Conservation (phyloP, 2,888 invertebrate genomes). For the Cloeon dipterum region DNA sequence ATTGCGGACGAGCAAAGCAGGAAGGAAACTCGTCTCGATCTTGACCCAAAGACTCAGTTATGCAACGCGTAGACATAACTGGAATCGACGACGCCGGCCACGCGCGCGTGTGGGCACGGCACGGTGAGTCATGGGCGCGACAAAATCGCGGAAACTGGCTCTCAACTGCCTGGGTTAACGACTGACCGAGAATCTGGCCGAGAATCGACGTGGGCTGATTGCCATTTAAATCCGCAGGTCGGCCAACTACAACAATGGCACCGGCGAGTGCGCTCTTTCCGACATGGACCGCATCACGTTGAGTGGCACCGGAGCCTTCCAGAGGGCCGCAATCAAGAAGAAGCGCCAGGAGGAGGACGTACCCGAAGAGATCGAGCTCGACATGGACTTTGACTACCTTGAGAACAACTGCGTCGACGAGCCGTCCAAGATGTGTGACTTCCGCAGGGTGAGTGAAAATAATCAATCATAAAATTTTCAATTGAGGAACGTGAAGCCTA, state of each 20-base stretch:
- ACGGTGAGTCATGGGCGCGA: no score
- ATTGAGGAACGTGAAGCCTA: no score
- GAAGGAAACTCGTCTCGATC: no score
- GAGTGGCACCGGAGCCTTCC: conserved; percentile 58
- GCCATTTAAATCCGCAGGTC: conserved; percentile 44
- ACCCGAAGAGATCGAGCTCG: neutral
- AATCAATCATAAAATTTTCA: neutral
- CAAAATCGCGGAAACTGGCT: no score
- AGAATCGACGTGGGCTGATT: no score
- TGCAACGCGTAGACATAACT: no score
- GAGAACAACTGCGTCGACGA: conserved; percentile 87
- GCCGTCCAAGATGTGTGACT: conserved; percentile 83
- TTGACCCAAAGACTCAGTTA: no score
- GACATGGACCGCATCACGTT: conserved; percentile 81
- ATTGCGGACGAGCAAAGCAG: no score
- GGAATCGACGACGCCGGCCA: no score
- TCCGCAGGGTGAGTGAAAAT: conserved; percentile 22
- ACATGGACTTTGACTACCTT: conserved; percentile 42
- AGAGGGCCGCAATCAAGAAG: conserved; percentile 24
- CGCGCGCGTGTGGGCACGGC: no score
- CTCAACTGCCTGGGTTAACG: no score
- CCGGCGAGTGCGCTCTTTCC: conserved; percentile 66
- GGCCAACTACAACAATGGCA: conserved; percentile 69
- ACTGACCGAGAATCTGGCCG: no score
- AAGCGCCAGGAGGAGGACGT: neutral